phyloP scores from a whole-genome alignment of 1,140 invertebrate species.

The Sminthurides bifidus region DNA sequence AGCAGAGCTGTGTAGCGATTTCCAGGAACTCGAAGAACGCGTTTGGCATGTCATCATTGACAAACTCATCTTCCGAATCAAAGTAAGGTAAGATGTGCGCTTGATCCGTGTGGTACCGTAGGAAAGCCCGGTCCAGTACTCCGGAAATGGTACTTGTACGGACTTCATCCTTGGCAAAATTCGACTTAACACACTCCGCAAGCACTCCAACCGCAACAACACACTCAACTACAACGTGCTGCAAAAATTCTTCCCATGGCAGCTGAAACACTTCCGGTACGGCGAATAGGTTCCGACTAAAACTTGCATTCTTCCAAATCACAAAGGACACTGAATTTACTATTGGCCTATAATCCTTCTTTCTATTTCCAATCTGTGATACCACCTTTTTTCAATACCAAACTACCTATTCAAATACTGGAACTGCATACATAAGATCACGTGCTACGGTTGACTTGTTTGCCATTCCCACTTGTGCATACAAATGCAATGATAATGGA shows the following conservation, averaged over 20 bases:
- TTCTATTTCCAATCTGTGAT: neutral
- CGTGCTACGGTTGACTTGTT: no score
- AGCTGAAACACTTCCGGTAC: slow-evolving; percentile 22
- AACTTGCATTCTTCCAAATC: slow-evolving; percentile 11
- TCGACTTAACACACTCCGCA: neutral
- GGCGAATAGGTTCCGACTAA: slow-evolving; percentile 19
- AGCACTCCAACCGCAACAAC: slow-evolving; percentile 1
- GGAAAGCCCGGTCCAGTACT: slow-evolving; percentile 16
- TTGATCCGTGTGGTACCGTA: slow-evolving; percentile 18
- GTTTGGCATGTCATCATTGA: neutral
- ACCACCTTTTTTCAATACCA: neutral
- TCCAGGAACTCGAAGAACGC: slow-evolving; percentile 15
- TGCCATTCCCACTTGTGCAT: no score
- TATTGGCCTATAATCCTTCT: neutral
- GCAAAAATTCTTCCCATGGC: slow-evolving; percentile 11
- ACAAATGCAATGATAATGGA: no score
- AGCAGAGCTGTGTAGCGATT: neutral
- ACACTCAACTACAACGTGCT: slow-evolving; percentile 14
- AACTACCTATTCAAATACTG: neutral
- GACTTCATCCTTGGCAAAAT: neutral
- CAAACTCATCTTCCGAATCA: neutral
- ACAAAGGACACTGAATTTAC: no score
- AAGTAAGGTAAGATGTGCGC: slow-evolving; percentile 16
- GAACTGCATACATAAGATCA: neutral
- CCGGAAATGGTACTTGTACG: neutral